phyloP scores from a whole-genome alignment of 2,113 vertebrate species.

The Lasiurus cinereus region DNA sequence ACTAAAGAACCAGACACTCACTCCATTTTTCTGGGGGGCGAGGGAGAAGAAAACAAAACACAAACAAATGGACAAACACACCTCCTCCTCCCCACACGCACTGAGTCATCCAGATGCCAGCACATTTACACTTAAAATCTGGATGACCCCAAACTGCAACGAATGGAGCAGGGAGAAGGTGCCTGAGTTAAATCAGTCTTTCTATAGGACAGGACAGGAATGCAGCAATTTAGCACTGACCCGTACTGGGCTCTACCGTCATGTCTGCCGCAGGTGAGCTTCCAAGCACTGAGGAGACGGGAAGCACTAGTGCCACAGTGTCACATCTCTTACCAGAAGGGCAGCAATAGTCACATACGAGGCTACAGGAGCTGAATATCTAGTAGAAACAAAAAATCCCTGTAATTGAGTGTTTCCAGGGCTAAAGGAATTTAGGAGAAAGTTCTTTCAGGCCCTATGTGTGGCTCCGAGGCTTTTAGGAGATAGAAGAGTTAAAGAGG shows the following conservation, averaged over 20 bases:
- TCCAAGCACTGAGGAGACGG: not conserved
- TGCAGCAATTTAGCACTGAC: not conserved
- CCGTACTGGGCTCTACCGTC: not conserved
- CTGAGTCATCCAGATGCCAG: not conserved
- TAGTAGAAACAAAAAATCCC: not conserved
- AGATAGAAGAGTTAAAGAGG: not conserved
- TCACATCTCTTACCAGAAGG: not conserved
- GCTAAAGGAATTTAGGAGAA: not conserved
- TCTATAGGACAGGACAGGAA: conserved; percentile 8
- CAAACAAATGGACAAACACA: not conserved
- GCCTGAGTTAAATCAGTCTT: not conserved
- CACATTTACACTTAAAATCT: conserved; percentile 54
- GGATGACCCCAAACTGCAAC: not conserved
- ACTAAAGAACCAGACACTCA: conserved; percentile 25
- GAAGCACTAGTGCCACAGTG: not conserved
- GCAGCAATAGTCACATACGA: not conserved
- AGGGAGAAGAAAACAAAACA: not conserved
- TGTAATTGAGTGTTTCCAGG: not conserved
- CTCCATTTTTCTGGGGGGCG: not conserved
- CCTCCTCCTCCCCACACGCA: not conserved
- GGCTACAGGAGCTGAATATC: not conserved
- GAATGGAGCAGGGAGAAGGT: not conserved
- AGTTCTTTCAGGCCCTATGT: not conserved
- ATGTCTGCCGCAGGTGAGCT: not conserved
- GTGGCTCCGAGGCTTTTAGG: not conserved